Base-by-base conservation (phyloP, 2,888 invertebrate species). In the Leptinotarsa rubiginosa region DNA sequence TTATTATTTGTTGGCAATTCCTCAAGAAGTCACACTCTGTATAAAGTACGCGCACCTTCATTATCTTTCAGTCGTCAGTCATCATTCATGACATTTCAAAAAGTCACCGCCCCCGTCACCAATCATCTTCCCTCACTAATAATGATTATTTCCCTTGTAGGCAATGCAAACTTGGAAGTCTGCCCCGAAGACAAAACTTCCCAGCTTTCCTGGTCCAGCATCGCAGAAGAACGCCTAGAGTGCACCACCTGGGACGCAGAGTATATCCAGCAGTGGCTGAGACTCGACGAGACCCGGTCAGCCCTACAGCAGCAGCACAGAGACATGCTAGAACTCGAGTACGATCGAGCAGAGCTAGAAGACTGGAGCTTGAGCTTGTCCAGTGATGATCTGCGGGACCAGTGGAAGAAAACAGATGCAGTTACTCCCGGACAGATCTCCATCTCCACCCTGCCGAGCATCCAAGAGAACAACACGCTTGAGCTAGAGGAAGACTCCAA, bases 321-420 rank as follows among this genome's bases (percentile, higher is more conserved):
- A 75, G 93, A 93, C 84, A 86, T 93, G 80, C 89, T 92, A 41
- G 93, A 93, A 84, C 87, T 93, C 82, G 93, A 94, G 85, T 94
- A 94, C 83, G 94, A 94, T 84, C 90, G 92, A 80, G 92, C 93
- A 3, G 94, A 94, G 86, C 87, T 94, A 78, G 94, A 94, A 87
- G 94, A 94, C 86, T 94, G 94, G 94, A 94, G 93, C 84, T 89
- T 93, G 84, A 93, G 92, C 65, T 87, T 94, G 76, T 93, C 93
- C 0, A 92, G 91, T 79, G 93, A 93, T 84, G 93, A 93, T 86
- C 89, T 93, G 12, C 67, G 90, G 81, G 91, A 92, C 54, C 83
- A 85, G 64, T 85, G 83, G 81, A 85, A 84, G 73, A 81, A 81
- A 31, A 65, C 81, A 18, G 83, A 83, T 49, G 83, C 80, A 2